Evolutionary conservation across 2,113 vertebrate genomes (phyloP), one percentile per base, ranked within the genome.

Genomic region (Chaetops frenatus): DNA sequence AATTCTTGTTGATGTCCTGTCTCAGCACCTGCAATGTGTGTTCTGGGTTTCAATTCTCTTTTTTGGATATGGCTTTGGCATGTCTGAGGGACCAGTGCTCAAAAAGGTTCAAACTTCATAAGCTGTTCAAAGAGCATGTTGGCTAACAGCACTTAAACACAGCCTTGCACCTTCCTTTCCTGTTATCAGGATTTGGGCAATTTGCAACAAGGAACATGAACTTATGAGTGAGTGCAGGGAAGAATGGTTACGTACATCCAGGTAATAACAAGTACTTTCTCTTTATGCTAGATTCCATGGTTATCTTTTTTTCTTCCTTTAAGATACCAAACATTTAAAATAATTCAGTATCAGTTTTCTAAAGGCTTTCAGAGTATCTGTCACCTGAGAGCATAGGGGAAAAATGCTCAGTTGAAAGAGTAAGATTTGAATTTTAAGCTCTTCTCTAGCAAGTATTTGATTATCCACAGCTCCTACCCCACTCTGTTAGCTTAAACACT

Each of bases 131-230:
- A 81, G 20, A 54, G 4, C 12, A 1, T 19, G 12, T 33, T 51
- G 38, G 6, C 20, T 61, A 15, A 22, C 57, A 45, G 36, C 10
- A 12, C 73, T 73, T 77, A 81, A 94, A 28, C 18, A 45, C 9
- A 1, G 13, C 42, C 11, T 15, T 47, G 29, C 42, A 67, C 33
- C 8, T 87, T 86, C 79, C 15, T 80, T 64, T 77, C 67, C 31
- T 77, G 10, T 66, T 86, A 56, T 5, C 3, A 3, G 31, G 15
- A 57, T 92, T 83, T 83, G 83, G 91, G 50, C 72, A 95, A 57
- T 62, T 88, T 93, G 90, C 94, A 92, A 35, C 65, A 94, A 67
- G 17, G 48, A 17, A 4, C 21, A 4, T 54, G 76, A 95, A 96
- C 53, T 53, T 58, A 57, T 44, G 57, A 80, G 6, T 0, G 1